phyloP scores from a whole-genome alignment of 2,113 vertebrate genomes.

The Indicator maculatus region DNA sequence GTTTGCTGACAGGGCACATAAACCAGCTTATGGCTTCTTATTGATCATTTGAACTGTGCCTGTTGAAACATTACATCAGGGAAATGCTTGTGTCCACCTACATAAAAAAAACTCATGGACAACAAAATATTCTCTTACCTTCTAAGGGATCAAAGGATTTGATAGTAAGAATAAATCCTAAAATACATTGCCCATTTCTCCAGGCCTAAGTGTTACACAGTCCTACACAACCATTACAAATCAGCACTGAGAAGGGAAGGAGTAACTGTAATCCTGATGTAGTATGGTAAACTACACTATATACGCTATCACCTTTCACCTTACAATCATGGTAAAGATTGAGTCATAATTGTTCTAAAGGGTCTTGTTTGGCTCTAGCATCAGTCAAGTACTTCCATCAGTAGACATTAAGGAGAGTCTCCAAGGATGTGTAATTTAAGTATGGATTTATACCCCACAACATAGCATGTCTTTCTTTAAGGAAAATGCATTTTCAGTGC shows the following conservation, averaged over 20 bases:
- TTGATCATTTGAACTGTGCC: conserved; percentile 27
- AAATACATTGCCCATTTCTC: not conserved
- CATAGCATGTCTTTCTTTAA: not conserved
- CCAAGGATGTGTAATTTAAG: not conserved
- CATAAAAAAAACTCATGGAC: not conserved
- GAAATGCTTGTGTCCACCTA: not conserved
- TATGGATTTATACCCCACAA: not conserved
- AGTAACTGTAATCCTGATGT: not conserved
- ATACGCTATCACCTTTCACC: not conserved
- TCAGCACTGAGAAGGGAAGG: not conserved
- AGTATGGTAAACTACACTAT: not conserved
- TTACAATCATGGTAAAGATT: not conserved
- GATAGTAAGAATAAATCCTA: not conserved
- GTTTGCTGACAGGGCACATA: conserved; percentile 13
- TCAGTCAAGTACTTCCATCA: not conserved
- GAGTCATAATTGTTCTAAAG: not conserved
- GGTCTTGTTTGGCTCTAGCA: not conserved
- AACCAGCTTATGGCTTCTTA: not conserved
- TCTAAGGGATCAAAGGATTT: not conserved
- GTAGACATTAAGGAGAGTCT: not conserved
- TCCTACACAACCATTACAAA: not conserved
- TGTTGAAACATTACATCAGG: conserved; percentile 6
- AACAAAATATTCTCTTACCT: conserved; percentile 8
- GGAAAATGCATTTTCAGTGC: not conserved
- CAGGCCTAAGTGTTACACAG: not conserved